phyloP scores from a whole-genome alignment of 1,140 invertebrate genomes.

The Lasioglossum albipes region DNA sequence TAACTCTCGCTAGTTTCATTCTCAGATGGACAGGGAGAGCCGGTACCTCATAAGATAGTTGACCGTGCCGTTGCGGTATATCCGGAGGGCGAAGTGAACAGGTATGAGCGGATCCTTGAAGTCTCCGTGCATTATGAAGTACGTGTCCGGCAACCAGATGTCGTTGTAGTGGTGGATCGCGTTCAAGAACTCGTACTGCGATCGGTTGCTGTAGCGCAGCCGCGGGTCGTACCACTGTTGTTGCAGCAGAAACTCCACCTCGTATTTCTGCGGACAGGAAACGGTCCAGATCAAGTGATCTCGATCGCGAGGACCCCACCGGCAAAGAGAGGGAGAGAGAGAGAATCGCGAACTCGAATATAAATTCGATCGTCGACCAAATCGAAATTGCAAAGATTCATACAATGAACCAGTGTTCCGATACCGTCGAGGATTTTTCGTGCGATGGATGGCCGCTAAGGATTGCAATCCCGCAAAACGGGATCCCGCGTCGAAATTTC shows the following conservation, averaged over 20 bases:
- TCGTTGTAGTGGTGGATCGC: conserved; percentile 94
- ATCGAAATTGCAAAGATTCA: background rate
- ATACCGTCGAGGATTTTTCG: too few relatives aligned
- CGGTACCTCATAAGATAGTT: conserved; percentile 93
- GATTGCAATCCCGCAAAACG: too few relatives aligned
- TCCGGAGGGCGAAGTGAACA: conserved; percentile 93
- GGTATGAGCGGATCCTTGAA: conserved; percentile 95
- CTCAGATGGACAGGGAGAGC: too few relatives aligned
- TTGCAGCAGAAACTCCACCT: conserved; percentile 94
- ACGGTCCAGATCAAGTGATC: background rate
- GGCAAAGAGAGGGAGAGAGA: too few relatives aligned
- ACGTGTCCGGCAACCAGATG: conserved; percentile 95
- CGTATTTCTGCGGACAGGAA: conserved; percentile 89
- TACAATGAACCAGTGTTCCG: too few relatives aligned
- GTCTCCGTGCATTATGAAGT: conserved; percentile 97
- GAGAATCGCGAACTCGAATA: too few relatives aligned
- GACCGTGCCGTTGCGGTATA: conserved; percentile 94
- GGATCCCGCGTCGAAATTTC: too few relatives aligned
- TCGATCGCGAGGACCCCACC: too few relatives aligned
- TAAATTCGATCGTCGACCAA: background rate
- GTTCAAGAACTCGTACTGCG: conserved; percentile 91
- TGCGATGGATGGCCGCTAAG: too few relatives aligned
- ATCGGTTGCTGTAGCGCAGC: conserved; percentile 90
- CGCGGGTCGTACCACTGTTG: conserved; percentile 95
- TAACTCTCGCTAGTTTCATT: too few relatives aligned